phyloP scores from a whole-genome alignment of 1,140 invertebrate species.

The Cyphomyrmex costatus region DNA sequence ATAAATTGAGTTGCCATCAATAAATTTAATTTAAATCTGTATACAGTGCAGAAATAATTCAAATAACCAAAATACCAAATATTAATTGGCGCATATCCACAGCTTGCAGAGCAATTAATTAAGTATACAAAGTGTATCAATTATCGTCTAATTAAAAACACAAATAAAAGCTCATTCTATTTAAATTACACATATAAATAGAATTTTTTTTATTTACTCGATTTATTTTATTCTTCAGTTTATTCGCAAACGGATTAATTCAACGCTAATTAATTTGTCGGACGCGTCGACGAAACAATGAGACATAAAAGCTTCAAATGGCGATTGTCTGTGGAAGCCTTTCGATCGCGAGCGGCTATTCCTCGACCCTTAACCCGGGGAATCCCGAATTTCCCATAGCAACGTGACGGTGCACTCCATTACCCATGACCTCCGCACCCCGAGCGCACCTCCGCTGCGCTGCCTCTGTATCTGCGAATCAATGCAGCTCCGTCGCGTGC shows the following conservation, averaged over 20 bases:
- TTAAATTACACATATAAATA: not conserved
- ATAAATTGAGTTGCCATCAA: constrained; percentile 1
- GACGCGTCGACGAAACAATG: not conserved
- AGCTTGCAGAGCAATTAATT: constrained; percentile 21
- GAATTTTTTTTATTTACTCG: not conserved
- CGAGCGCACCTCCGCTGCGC: constrained; percentile 64
- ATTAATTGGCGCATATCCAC: constrained; percentile 8
- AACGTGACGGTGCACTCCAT: constrained; percentile 78
- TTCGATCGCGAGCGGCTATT: constrained; percentile 34
- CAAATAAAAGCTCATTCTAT: not conserved
- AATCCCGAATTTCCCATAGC: constrained; percentile 77
- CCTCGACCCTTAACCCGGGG: constrained; percentile 64
- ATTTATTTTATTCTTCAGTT: constrained; percentile 8
- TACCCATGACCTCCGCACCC: constrained; percentile 79
- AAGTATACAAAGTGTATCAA: not conserved
- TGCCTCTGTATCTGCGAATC: constrained; percentile 76
- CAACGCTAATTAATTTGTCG: constrained; percentile 37
- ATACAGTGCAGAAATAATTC: constrained; percentile 10
- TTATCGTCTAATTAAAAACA: constrained; percentile 27
- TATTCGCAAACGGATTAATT: not conserved
- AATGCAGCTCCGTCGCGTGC: constrained; percentile 78
- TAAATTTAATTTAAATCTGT: constrained; percentile 31
- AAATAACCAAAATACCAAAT: constrained; percentile 33
- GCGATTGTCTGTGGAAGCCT: constrained; percentile 33
- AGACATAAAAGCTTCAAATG: constrained; percentile 16